Evolutionary conservation across 1,140 invertebrate genomes (phyloP).

Genomic region (Mesaphorura yosii): DNA sequence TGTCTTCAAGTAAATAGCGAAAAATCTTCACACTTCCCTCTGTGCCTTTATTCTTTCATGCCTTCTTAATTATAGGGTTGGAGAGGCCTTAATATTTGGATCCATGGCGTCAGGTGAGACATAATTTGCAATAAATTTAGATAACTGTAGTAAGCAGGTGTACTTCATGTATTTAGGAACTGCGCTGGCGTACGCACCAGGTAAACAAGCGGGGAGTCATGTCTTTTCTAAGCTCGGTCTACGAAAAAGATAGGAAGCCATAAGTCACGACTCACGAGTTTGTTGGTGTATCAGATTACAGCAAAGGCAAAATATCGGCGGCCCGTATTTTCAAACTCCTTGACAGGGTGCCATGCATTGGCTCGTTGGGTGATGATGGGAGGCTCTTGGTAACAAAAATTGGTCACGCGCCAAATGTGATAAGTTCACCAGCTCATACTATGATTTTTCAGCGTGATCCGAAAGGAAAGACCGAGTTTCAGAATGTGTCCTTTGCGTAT

Average conservation of each 20-base stretch:
- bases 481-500: slow-evolving; percentile 38
- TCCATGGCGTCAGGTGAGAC: too few relatives aligned
- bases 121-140: too few relatives aligned
- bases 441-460: too few relatives aligned
- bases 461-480: slow-evolving; percentile 35
- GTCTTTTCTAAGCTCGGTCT: too few relatives aligned
- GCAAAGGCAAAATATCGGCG: slow-evolving; percentile 17
- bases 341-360: slow-evolving; percentile 28
- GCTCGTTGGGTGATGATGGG: neutral
- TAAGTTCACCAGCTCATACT: too few relatives aligned
- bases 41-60: neutral
- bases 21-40: neutral
- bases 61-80: slow-evolving; percentile 3
- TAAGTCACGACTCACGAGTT: too few relatives aligned
- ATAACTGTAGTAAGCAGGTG: too few relatives aligned
- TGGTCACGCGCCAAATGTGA: too few relatives aligned
- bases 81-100: slow-evolving; percentile 12
- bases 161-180: neutral
- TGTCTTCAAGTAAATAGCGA: slow-evolving; percentile 41
- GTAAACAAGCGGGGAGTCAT: too few relatives aligned
- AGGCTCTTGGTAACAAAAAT: neutral
- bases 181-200: slow-evolving; percentile 13
- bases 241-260: too few relatives aligned
- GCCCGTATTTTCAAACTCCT: slow-evolving; percentile 16
- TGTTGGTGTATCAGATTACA: too few relatives aligned